Evolutionary conservation across 2,113 vertebrate species (phyloP), one percentile per base, ranked within the genome.

Genomic region (Chascanopsetta lugubris): DNA sequence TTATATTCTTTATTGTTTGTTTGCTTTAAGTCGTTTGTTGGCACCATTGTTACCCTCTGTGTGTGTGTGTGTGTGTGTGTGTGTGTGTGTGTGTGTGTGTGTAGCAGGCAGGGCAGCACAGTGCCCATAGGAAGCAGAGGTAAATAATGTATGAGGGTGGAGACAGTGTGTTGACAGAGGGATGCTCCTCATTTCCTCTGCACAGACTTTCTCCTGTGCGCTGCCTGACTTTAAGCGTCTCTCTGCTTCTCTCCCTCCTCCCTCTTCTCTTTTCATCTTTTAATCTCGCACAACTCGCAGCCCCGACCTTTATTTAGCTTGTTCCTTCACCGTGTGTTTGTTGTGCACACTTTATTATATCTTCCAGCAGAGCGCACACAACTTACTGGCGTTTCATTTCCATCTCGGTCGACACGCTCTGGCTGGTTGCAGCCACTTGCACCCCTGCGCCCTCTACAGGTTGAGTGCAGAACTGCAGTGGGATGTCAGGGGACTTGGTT

Each of bases 91-190:
- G 18, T 30, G 32, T 66, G 21, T 38, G 38, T 67, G 26, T 55
- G 36, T 30, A 22, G 21, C 15, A 34, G 29, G 4, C 51, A 40
- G 15, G 34, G 49, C 34, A 53, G 55, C 51, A 54, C 48, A 29
- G 11, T 38, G 26, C 42, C 38, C 59, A 21, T 24, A 21, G 24
- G 45, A 24, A 63, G 60, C 50, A 43, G 18, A 36, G 5, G 53
- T 83, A 68, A 83, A 83, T 69, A 71, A 77, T 80, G 32, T 22
- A 85, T 71, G 30, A 80, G 57, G n/a, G 0, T 22, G 60, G 26
- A 9, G 29, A 25, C 15, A 30, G 40, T 58, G 46, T 77, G 36
- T 60, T 67, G 57, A 51, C 46, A 38, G 34, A 63, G 21, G 10
- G 59, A 40, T 27, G 5, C 45, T 54, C 47, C 40, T 76, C 57